phyloP scores from a whole-genome alignment of 2,113 vertebrate genomes.

The Amphilophus citrinellus region DNA sequence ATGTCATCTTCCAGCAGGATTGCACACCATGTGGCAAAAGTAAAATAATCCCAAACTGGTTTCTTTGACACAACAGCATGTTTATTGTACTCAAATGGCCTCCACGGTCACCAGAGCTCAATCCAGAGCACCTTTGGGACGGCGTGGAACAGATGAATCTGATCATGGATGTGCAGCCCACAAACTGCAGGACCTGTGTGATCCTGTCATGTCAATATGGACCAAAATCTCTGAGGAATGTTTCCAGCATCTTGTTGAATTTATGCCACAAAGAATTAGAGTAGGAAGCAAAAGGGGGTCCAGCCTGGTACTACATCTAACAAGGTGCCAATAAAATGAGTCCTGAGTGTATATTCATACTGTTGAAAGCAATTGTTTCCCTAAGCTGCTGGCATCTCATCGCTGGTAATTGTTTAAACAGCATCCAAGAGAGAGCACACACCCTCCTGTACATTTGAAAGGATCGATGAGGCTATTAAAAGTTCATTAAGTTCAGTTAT shows the following conservation, averaged over 20 bases:
- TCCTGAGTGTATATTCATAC: background rate
- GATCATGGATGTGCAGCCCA: background rate
- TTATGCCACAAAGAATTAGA: background rate
- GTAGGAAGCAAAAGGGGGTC: background rate
- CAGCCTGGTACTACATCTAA: background rate
- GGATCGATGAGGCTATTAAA: background rate
- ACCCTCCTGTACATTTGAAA: background rate
- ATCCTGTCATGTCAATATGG: background rate
- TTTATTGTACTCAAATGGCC: background rate
- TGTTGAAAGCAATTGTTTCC: background rate
- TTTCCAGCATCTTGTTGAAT: background rate
- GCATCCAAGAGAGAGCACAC: background rate
- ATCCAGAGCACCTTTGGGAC: fast-evolving
- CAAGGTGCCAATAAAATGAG: background rate
- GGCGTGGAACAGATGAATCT: background rate
- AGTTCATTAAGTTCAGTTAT: background rate
- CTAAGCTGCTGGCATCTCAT: background rate
- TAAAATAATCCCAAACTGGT: background rate
- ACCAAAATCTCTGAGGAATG: background rate
- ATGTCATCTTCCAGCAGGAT: background rate
- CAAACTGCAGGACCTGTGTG: background rate
- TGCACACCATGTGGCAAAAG: fast-evolving
- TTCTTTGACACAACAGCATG: background rate
- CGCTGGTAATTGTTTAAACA: background rate
- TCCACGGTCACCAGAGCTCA: background rate